Base-by-base conservation (phyloP, 2,113 vertebrate genomes). In the Tachuris rubrigastra region DNA sequence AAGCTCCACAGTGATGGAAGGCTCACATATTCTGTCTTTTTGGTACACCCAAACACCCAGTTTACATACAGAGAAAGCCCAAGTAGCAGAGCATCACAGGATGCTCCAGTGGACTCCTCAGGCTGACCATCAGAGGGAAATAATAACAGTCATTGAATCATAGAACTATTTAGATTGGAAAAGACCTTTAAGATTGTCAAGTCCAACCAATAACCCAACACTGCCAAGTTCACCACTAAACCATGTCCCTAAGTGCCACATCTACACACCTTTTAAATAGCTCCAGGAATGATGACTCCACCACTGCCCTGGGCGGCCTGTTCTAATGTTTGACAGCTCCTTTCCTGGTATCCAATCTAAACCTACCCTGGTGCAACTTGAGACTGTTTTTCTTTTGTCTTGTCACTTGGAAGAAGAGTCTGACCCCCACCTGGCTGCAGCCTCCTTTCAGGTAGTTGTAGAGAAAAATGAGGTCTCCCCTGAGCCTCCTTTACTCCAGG, bases 391-490 rank as follows among this genome's bases (percentile, higher is more conserved):
- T 22, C 21, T 66, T 23, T 80, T 46, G 7, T 13, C 17, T 42
- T 31, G 18, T 73, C 15, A 33, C 20, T 7, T 41, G 24, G 23
- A 59, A 7, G 42, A 58, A 71, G 46, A 56, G 31, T 19, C 14
- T 2, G 0, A 53, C 14, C 3, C 14, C 24, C 28, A 18, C 19
- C 44, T 82, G 11, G 0, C 60, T 50, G 14, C 59, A 59, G 1
- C 59, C 31, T 59, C 31, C 31, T 35, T 33, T 79, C 76, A 37
- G 8, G 33, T 22, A 33, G 25, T 12, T 71, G 63, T 8, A n/a
- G 37, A 56, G 46, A 49, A 10, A 1, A 0, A 41, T 10, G 10
- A 75, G 17, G 67, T 83, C 35, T 62, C 9, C 20, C 25, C 23
- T 75, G 8, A 79, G 33, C 19, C 46, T 71, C 39, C 63, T 55